Evolutionary conservation across 2,888 invertebrate species (phyloP).

Genomic region (Sepiola atlantica): DNA sequence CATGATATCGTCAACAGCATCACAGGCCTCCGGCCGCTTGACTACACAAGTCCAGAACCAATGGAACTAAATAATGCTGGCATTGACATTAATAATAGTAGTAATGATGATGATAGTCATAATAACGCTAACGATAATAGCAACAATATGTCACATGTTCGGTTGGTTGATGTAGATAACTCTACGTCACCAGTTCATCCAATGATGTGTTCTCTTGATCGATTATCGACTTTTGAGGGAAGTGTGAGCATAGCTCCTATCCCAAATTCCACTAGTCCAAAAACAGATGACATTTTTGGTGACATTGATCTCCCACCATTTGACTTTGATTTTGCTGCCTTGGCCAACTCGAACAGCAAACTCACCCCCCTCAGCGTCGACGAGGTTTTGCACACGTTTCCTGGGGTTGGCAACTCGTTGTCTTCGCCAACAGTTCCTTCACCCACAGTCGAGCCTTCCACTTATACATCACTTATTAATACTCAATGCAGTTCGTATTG

Average conservation of each 20-base stretch:
- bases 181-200: neutral
- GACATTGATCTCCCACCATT: slow-evolving; percentile 78
- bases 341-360: slow-evolving; percentile 70
- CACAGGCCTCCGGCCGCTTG: slow-evolving; percentile 35
- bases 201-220: slow-evolving; percentile 50
- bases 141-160: neutral
- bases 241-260: slow-evolving; percentile 41
- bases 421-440: slow-evolving; percentile 1
- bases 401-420: slow-evolving; percentile 53
- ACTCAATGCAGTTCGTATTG: slow-evolving; percentile 58
- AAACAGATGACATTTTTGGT: slow-evolving; percentile 56
- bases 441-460: slow-evolving; percentile 51
- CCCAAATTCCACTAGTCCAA: slow-evolving; percentile 49
- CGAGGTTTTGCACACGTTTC: slow-evolving; percentile 74
- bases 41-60: slow-evolving; percentile 38
- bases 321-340: slow-evolving; percentile 77
- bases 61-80: slow-evolving; percentile 16
- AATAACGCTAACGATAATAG: neutral
- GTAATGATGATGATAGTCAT: neutral
- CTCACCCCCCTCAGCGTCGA: slow-evolving; percentile 74
- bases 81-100: neutral
- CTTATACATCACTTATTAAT: slow-evolving; percentile 56
- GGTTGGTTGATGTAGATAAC: neutral
- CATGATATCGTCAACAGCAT: slow-evolving; percentile 42
- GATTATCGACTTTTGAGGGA: slow-evolving; percentile 49